Conservation (phyloP, 2,888 invertebrate genomes). For the Sisyra terminalis region DNA sequence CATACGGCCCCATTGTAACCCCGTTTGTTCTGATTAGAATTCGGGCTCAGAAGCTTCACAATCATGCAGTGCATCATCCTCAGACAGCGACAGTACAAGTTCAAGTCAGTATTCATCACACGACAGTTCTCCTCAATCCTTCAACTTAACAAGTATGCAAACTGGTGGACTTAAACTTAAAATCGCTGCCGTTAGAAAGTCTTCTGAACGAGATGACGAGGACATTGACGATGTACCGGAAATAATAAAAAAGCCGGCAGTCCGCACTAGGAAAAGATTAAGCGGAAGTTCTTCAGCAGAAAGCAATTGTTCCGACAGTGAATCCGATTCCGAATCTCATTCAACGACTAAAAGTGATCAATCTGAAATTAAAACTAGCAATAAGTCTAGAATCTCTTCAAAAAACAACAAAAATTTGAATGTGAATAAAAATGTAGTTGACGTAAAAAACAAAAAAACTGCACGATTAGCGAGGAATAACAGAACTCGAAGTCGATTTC, state of each 20-base stretch:
- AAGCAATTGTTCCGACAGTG: conserved; percentile 24
- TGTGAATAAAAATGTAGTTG: not conserved
- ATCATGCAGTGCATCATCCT: conserved; percentile 26
- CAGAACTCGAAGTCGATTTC: conserved; percentile 26
- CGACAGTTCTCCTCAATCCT: conserved; percentile 29
- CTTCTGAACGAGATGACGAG: conserved; percentile 24
- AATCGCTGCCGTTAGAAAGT: conserved; percentile 39
- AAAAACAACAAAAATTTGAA: not conserved
- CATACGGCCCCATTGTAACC: no score
- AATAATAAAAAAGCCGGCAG: conserved; percentile 11
- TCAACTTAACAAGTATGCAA: conserved; percentile 41
- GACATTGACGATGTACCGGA: conserved; percentile 15
- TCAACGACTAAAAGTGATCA: conserved; percentile 8
- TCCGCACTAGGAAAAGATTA: conserved; percentile 10
- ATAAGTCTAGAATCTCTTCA: not conserved
- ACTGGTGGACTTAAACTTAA: conserved; percentile 42
- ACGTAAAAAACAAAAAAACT: conserved; percentile 3
- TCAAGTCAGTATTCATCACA: conserved; percentile 25
- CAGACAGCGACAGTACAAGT: conserved; percentile 25
- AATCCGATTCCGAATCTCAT: conserved; percentile 17
- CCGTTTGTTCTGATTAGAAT: conserved; percentile 21
- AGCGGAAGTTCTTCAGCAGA: conserved; percentile 24
- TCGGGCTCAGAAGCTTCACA: conserved; percentile 29
- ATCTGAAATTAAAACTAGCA: conserved; percentile 1
- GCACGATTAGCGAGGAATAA: no score